Base-by-base conservation (phyloP, 2,113 vertebrate species). In the Neodontobutis hainanensis region DNA sequence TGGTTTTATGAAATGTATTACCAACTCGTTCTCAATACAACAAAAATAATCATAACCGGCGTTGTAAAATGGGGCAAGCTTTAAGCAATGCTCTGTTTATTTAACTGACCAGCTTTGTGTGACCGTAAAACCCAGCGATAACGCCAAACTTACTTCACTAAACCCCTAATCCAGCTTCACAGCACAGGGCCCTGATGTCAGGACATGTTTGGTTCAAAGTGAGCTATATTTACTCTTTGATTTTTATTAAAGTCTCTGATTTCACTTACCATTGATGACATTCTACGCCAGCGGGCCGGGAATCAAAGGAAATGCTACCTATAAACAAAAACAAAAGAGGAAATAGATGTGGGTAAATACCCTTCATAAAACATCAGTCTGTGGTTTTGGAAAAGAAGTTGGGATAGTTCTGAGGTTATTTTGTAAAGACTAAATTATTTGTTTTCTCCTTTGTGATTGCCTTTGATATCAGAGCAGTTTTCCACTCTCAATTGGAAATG, bases 391-490 rank as follows among this genome's bases (percentile, higher is more conserved):
- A 65, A 75, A 70, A 61, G 9, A 27, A 72, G 32, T 60, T 8
- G 4, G 55, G 61, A 50, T 59, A 85, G 75, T 78, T 72, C 52
- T 68, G 59, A 47, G 71, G 75, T 55, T 73, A 63, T 80, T 83
- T 75, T 79, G 45, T 51, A 43, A 68, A 84, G 40, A 60, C 63
- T 15, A 62, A 61, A 63, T 70, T 57, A 55, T 80, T 63, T 73
- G 63, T 77, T 84, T 82, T 75, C 43, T 45, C 36, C 46, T 76
- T 44, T 72, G 7, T 60, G 63, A 81, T 68, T 61, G 75, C 56
- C 76, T 85, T 78, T 88, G 78, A 84, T 78, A 75, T 77, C 4
- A n/a, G 44, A 78, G 71, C 48, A 63, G 53, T 72, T 43, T 81
- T 80, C 63, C 68, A 75, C 46, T 77, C 79, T 80, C 16, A 71